These are phyloP conservation scores for Malurus leucopterus DNA, from an alignment of 2,797 vertebrate genomes.

Conservation along the genomic window DNA sequence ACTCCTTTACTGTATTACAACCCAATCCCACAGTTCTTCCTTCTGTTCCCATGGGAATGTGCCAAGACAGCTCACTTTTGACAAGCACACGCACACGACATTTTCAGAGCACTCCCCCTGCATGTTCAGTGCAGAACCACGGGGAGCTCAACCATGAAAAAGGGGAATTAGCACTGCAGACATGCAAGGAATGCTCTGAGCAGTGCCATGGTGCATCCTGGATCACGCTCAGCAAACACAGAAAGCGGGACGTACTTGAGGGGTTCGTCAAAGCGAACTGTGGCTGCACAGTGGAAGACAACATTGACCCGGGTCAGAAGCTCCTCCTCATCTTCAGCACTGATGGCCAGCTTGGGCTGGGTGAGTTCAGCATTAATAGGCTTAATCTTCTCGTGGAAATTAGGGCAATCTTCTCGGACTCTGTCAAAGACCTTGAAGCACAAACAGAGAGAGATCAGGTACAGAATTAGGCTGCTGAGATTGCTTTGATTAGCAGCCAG, in stretches of 20 bases:
- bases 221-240: background rate
- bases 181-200: background rate
- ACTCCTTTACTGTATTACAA: background rate
- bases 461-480: conserved; percentile 21
- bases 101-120: background rate
- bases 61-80: background rate
- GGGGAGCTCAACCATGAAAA: accelerated
- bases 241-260: conserved; percentile 71
- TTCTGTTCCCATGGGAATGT: background rate
- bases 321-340: conserved; percentile 80
- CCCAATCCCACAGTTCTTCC: background rate
- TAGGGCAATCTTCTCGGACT: conserved; percentile 85
- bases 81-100: background rate
- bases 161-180: background rate
- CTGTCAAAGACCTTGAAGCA: conserved; percentile 87
- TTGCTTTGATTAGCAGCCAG: conserved; percentile 3
- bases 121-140: background rate
- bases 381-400: conserved; percentile 88
- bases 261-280: conserved; percentile 81
- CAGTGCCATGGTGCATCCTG: background rate
- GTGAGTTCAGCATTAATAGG: conserved; percentile 89
- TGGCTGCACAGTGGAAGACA: conserved; percentile 86
- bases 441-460: conserved; percentile 33
- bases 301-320: conserved; percentile 80
- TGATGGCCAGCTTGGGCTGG: conserved; percentile 87